phyloP scores from a whole-genome alignment of 2,797 vertebrate genomes.

The Onychomys arenicola region DNA sequence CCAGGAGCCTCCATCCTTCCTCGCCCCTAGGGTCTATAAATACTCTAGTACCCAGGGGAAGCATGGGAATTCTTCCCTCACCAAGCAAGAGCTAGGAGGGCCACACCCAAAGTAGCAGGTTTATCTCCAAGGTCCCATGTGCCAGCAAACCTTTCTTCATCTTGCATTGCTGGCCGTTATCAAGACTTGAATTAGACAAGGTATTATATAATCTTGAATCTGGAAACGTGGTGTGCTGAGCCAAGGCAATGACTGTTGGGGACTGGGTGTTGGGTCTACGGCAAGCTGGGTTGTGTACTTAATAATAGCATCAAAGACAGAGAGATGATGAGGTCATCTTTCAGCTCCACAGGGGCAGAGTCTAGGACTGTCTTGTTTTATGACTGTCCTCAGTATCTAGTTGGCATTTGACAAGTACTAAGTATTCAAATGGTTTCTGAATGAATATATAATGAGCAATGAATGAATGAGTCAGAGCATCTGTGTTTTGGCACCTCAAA shows the following conservation, averaged over 20 bases:
- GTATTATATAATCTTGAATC: neutral
- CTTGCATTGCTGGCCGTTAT: slow-evolving; percentile 21
- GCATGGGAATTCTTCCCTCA: slow-evolving; percentile 66
- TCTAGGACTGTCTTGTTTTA: slow-evolving; percentile 9
- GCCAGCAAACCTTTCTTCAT: slow-evolving; percentile 25
- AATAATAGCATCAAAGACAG: slow-evolving; percentile 42
- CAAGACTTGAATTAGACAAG: neutral
- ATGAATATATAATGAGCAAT: slow-evolving; percentile 19
- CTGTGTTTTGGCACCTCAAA: slow-evolving; percentile 3
- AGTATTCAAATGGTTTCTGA: slow-evolving; percentile 25
- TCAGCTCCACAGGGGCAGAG: neutral
- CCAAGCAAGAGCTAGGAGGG: slow-evolving; percentile 20
- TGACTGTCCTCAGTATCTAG: slow-evolving; percentile 43
- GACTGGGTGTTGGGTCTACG: neutral
- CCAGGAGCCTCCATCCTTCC: slow-evolving; percentile 79
- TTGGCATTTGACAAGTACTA: neutral
- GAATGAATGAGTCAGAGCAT: slow-evolving; percentile 21
- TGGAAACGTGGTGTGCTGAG: slow-evolving; percentile 5
- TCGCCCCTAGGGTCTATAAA: slow-evolving; percentile 73
- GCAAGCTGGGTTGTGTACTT: neutral
- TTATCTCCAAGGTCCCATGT: slow-evolving; percentile 46
- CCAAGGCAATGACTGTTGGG: neutral
- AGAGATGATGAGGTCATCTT: neutral
- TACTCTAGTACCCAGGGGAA: slow-evolving; percentile 50
- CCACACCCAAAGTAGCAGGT: slow-evolving; percentile 31